phyloP scores from a whole-genome alignment of 2,888 invertebrate genomes.

The Eurytoma californica region DNA sequence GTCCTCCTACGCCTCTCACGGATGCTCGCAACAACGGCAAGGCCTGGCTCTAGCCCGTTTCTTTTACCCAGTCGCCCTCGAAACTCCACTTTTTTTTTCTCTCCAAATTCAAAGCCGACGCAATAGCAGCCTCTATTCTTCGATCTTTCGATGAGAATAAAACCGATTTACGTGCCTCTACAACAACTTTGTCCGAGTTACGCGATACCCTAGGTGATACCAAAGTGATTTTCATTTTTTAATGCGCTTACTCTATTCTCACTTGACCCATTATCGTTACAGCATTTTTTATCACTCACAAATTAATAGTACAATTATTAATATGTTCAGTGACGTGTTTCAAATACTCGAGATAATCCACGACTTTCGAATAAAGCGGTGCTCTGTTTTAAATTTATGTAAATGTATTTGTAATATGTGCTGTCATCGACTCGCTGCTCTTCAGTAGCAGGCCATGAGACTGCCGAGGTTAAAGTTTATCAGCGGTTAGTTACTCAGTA shows the following conservation, averaged over 20 bases:
- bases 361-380: no score
- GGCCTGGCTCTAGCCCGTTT: conserved; percentile 10
- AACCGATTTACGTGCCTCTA: background rate
- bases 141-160: conserved; percentile 4
- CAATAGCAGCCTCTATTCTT: no score
- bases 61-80: conserved; percentile 9
- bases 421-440: background rate
- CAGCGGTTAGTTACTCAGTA: background rate
- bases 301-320: no score
- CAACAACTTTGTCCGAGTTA: background rate
- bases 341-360: no score
- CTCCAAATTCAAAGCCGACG: conserved; percentile 5
- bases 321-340: no score
- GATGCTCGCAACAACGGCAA: background rate
- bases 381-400: no score
- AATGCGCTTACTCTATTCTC: conserved; percentile 13
- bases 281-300: no score
- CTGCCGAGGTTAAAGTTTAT: conserved; percentile 45
- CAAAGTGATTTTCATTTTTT: conserved; percentile 25
- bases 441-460: background rate
- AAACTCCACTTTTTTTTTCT: conserved; percentile 33
- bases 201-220: background rate
- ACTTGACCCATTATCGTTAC: conserved; percentile 32
- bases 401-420: no score
- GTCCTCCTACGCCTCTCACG: conserved; percentile 34